Base-by-base conservation (phyloP, 2,113 vertebrate species). In the Hemibagrus wyckioides region DNA sequence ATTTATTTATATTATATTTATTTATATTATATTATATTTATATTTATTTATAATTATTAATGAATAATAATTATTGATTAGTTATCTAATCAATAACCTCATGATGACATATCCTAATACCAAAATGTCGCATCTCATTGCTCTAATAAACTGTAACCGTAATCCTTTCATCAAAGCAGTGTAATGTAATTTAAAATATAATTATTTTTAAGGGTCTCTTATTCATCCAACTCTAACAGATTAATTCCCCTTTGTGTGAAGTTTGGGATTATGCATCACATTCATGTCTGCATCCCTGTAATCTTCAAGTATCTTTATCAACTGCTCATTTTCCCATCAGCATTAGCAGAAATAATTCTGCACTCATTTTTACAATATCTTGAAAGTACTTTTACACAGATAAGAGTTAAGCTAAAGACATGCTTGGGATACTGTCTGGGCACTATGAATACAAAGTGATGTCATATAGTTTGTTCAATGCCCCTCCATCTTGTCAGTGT, bases 1-100 rank as follows among this genome's bases (percentile, higher is more conserved):
- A n/a, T n/a, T n/a, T n/a, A n/a, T n/a, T n/a, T n/a, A n/a, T n/a
- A n/a, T n/a, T n/a, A n/a, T n/a, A n/a, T n/a, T n/a, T n/a, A n/a
- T n/a, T n/a, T n/a, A n/a, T n/a, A n/a, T n/a, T n/a, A n/a, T n/a
- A n/a, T n/a, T n/a, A n/a, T n/a, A n/a, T n/a, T n/a, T n/a, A n/a
- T n/a, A n/a, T n/a, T n/a, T n/a, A n/a, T n/a, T n/a, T n/a, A n/a
- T n/a, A n/a, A n/a, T n/a, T n/a, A n/a, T n/a, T n/a, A n/a, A n/a
- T n/a, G n/a, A n/a, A n/a, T n/a, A n/a, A n/a, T n/a, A n/a, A n/a
- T n/a, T n/a, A n/a, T n/a, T n/a, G n/a, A n/a, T n/a, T n/a, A n/a
- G n/a, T 82, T 52, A 39, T 86, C 73, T 69, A 80, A 83, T 86
- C 71, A 83, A n/a, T 83, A 73, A 79, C 76, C 48, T 89, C 83